These are phyloP conservation scores for Corydoras sp. DNA, from an alignment of 2,113 vertebrate species.

Conservation along the genomic window DNA sequence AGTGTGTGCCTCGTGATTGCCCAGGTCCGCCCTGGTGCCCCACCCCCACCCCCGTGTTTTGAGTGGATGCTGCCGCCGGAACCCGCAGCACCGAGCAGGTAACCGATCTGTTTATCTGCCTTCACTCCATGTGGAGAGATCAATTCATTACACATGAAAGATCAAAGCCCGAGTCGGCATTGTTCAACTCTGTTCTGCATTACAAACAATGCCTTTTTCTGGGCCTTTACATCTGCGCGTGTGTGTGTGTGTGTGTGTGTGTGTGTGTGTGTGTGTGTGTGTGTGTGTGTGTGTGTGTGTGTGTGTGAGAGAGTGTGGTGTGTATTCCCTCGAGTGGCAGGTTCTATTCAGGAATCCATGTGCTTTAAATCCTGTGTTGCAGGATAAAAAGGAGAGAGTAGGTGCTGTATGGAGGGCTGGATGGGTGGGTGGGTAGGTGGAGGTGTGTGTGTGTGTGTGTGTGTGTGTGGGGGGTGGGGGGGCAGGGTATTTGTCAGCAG, in stretches of 20 bases:
- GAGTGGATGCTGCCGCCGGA: background rate
- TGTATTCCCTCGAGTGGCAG: slow-evolving; percentile 14
- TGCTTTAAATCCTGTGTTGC: slow-evolving; percentile 16
- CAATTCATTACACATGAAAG: slow-evolving; percentile 31
- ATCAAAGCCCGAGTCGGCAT: slow-evolving; percentile 22
- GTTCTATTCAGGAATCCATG: slow-evolving; percentile 30
- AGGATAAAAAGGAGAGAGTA: slow-evolving; percentile 21
- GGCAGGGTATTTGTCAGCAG: slow-evolving; percentile 49
- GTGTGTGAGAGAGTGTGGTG: background rate
- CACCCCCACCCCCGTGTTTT: background rate
- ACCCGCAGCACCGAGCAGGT: slow-evolving; percentile 17
- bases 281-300: background rate
- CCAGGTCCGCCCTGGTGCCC: no score
- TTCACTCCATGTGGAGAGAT: slow-evolving; percentile 26
- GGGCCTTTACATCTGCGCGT: background rate
- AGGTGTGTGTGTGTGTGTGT: background rate
- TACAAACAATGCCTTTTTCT: slow-evolving; percentile 20
- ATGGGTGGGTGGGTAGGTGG: background rate
- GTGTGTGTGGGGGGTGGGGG: background rate
- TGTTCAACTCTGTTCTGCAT: slow-evolving; percentile 21
- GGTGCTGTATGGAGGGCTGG: slow-evolving; percentile 18
- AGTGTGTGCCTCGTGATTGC: no score
- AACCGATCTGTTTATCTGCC: slow-evolving; percentile 42
- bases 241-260: slow-evolving; percentile 5
- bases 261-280: background rate